Evolutionary conservation across 2,888 invertebrate genomes (phyloP).

Genomic region (Tyria jacobaeae): DNA sequence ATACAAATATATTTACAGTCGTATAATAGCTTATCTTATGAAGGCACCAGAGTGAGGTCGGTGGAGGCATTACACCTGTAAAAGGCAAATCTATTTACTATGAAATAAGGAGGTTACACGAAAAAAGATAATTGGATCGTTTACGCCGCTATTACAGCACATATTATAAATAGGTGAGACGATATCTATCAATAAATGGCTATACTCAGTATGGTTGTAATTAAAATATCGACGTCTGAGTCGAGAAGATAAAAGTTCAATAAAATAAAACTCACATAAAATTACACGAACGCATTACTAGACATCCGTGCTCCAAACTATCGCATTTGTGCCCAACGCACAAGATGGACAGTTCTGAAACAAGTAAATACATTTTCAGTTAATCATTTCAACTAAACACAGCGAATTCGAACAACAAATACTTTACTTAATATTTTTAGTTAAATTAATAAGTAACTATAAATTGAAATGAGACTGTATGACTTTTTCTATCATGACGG

Average conservation of each 20-base stretch:
- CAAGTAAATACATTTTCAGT: conserved; percentile 15
- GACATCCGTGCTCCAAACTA: conserved; percentile 86
- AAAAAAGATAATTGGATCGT: not conserved
- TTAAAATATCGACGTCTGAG: not conserved
- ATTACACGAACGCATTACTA: conserved; percentile 62
- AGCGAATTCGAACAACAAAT: too few species aligned
- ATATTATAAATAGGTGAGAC: not conserved
- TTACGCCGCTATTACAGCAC: not conserved
- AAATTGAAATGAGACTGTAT: too few species aligned
- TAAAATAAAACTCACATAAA: conserved; percentile 60
- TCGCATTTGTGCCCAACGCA: conserved; percentile 85
- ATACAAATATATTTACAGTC: conserved; percentile 81
- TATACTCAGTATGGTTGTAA: not conserved
- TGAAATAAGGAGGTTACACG: too few species aligned
- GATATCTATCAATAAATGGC: not conserved
- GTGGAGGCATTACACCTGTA: conserved; percentile 81
- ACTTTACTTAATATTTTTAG: too few species aligned
- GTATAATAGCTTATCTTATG: conserved; percentile 78
- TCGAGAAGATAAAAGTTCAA: not conserved
- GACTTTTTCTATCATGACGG: too few species aligned
- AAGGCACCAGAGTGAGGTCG: conserved; percentile 86
- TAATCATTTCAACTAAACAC: not conserved
- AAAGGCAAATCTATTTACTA: conserved; percentile 15
- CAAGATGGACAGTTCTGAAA: conserved; percentile 86
- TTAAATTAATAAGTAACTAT: too few species aligned